These are phyloP conservation scores for Amphipyra berbera DNA, from an alignment of 2,888 invertebrate species.

Conservation along the genomic window DNA sequence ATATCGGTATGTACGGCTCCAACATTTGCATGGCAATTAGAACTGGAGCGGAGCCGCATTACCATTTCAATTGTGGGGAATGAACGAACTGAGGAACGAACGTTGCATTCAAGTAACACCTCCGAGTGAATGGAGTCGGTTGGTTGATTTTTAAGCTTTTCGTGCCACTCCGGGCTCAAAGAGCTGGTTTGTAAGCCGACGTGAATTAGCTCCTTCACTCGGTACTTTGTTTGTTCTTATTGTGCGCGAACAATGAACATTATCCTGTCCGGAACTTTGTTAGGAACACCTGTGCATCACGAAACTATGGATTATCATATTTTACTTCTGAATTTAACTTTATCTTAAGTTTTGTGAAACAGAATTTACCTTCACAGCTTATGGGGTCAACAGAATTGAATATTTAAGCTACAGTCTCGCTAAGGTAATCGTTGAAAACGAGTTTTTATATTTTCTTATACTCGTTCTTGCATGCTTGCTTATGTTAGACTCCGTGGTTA, in stretches of 20 bases:
- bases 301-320: constrained; percentile 56
- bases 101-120: constrained; percentile 67
- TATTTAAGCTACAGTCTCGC: too few relatives aligned
- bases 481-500: too few relatives aligned
- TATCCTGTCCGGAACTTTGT: constrained; percentile 49
- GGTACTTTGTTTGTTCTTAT: constrained; percentile 54
- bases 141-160: constrained; percentile 72
- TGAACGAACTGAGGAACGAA: constrained; percentile 72
- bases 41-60: constrained; percentile 74
- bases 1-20: constrained; percentile 59
- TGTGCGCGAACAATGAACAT: constrained; percentile 55
- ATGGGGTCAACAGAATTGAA: too few relatives aligned
- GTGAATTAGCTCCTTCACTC: constrained; percentile 65
- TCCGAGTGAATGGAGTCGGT: constrained; percentile 67
- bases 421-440: too few relatives aligned
- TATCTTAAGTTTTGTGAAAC: constrained; percentile 16
- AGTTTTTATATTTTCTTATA: too few relatives aligned
- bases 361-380: constrained; percentile 8
- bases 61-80: constrained; percentile 85
- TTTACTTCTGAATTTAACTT: constrained; percentile 45
- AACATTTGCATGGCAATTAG: constrained; percentile 85
- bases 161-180: constrained; percentile 52
- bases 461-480: too few relatives aligned
- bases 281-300: constrained; percentile 55
- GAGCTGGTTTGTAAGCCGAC: constrained; percentile 66